Base-by-base conservation (phyloP, 2,113 vertebrate species). In the Hypocryptadius cinnamomeus region DNA sequence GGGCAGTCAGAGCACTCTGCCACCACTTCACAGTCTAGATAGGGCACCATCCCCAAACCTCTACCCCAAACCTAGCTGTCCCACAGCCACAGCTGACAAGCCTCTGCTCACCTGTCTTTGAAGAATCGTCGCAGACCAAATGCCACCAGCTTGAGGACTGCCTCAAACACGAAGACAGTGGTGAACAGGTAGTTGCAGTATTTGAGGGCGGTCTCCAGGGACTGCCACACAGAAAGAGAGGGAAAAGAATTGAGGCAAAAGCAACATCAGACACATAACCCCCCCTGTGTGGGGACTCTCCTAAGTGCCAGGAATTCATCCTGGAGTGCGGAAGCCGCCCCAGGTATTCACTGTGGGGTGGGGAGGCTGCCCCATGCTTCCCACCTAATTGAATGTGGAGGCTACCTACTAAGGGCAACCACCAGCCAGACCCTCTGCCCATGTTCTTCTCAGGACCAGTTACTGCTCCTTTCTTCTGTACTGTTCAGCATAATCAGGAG, bases 161-260 rank as follows among this genome's bases (percentile, higher is more conserved):
- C 97, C 96, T 99, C 99, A 97, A 99, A 97, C 95, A 99, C 99
- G 93, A 99, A 99, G 74, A 98, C 99, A 8, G 99, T 98, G 93
- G 99, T 99, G 97, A 99, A 99, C 97, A 99, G 97, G 95, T 99
- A 99, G 98, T 99, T 99, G 97, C 99, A 99, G 96, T 99, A 99
- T 94, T 99, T 99, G 92, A 99, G 98, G 47, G 98, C 98, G 2
- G 98, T 98, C 97, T 99, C 99, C 96, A 99, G 97, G 60, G 99
- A 99, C 99, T 99, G 89, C 30, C 73, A 79, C 73, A 79, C 48
- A 77, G 69, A 86, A 86, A 95, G 56, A 96, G 51, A 95, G 24
- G 51, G 65, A 78, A 94, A 83, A 92, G 48, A 93, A 87, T 14
- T 82, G 64, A 90, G 42, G 63, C 4, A 39, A 90, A 86, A 77